These are phyloP conservation scores for Trissoscelio sp. DNA, from an alignment of 2,888 invertebrate genomes.

Conservation along the genomic window DNA sequence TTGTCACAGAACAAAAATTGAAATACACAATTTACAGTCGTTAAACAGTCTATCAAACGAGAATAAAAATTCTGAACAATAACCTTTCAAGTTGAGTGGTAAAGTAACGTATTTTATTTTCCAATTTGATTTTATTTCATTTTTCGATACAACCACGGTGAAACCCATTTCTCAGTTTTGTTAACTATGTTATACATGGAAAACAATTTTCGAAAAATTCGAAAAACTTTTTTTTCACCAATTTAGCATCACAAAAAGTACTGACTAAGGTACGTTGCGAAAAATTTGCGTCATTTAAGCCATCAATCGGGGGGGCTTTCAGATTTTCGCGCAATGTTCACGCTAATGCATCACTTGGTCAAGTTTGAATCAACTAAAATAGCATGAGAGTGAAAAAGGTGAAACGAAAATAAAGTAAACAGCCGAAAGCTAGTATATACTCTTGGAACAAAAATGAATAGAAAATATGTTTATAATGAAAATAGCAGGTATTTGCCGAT, in stretches of 20 bases:
- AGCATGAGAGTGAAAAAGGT: not conserved
- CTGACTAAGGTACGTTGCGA: not conserved
- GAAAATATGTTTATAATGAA: slow-evolving; percentile 29
- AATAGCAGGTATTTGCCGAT: slow-evolving; percentile 12
- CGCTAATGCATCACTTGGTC: slow-evolving; percentile 1
- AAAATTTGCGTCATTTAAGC: not conserved
- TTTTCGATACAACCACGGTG: not conserved
- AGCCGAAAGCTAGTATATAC: not conserved
- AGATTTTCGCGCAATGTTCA: not conserved
- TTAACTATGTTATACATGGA: too few relatives aligned
- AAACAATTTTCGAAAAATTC: too few relatives aligned
- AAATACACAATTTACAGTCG: slow-evolving; percentile 22
- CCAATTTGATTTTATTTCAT: not conserved
- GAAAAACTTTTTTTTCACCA: too few relatives aligned
- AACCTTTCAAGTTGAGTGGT: not conserved
- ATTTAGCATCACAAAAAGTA: too few relatives aligned
- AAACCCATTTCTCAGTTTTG: too few relatives aligned
- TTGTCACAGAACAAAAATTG: slow-evolving; percentile 25
- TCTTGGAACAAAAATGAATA: not conserved
- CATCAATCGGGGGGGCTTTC: not conserved
- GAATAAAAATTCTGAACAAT: slow-evolving; percentile 7
- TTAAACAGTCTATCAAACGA: slow-evolving; percentile 8
- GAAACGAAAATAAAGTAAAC: slow-evolving; percentile 1
- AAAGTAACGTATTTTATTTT: slow-evolving; percentile 1
- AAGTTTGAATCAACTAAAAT: not conserved